Conservation (phyloP, 2,888 invertebrate genomes). For the Chaetogeoica ovagalla region DNA sequence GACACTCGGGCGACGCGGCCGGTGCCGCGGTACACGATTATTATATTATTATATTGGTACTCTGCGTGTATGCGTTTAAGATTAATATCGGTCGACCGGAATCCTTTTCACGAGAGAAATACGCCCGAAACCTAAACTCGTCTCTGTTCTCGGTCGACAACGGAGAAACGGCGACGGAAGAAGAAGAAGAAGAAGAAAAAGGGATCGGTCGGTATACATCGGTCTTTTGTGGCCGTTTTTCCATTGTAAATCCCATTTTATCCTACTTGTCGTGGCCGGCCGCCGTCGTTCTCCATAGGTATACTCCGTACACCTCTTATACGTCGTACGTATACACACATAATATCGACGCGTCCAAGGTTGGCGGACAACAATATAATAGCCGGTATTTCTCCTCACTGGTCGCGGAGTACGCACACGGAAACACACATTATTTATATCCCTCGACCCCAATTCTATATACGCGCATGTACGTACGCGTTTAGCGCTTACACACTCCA, state of each 20-base stretch:
- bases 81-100: slow-evolving; percentile 38
- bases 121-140: slow-evolving; percentile 15
- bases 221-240: slow-evolving; percentile 30
- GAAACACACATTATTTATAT: no score
- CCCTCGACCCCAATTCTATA: no score
- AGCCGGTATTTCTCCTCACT: no score
- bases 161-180: slow-evolving; percentile 17
- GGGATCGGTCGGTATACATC: slow-evolving; percentile 6
- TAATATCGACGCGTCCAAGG: slow-evolving; percentile 8
- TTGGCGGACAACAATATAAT: slow-evolving; percentile 8
- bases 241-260: slow-evolving; percentile 7
- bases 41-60: neutral
- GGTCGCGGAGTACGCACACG: no score
- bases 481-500: no score
- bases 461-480: no score
- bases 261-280: slow-evolving; percentile 11
- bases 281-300: no score
- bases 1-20: no score
- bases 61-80: neutral
- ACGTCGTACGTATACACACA: neutral
- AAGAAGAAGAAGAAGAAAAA: neutral
- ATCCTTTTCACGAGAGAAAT: slow-evolving; percentile 24
- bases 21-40: no score
- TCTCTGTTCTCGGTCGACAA: slow-evolving; percentile 21
- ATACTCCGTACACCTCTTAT: no score